Conservation (phyloP, 1,140 invertebrate species). For the Drosophila sucinea region DNA sequence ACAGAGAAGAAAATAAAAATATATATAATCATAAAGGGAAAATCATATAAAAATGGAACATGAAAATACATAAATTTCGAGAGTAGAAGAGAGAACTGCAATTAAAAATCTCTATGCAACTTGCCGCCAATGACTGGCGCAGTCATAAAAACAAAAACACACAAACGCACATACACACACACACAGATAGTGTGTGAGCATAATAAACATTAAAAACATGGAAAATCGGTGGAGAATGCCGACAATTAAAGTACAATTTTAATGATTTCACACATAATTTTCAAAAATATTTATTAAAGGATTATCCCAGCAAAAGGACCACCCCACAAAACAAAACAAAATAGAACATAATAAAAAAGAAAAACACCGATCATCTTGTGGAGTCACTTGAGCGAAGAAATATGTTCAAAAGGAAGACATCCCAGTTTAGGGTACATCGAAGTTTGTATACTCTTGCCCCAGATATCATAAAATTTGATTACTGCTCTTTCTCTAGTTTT, state of each 20-base stretch:
- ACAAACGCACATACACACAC: conserved; percentile 9
- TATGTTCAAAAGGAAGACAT: conserved; percentile 16
- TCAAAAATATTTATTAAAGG: conserved; percentile 62
- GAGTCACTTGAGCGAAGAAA: conserved; percentile 55
- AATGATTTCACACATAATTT: conserved; percentile 75
- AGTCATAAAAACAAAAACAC: conserved; percentile 48
- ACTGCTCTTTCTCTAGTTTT: too few relatives aligned
- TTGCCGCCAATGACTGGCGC: conserved; percentile 56
- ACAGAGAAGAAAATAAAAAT: conserved; percentile 16
- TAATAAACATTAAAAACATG: conserved; percentile 45
- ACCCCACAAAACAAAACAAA: conserved; percentile 35
- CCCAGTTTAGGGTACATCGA: not conserved
- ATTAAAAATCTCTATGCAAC: conserved; percentile 75
- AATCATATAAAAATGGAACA: conserved; percentile 37
- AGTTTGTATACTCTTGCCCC: not conserved
- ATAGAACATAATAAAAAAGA: conserved; percentile 56
- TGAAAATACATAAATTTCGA: conserved; percentile 56
- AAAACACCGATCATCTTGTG: conserved; percentile 31
- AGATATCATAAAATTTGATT: too few relatives aligned
- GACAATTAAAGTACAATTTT: conserved; percentile 63
- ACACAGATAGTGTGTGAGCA: conserved; percentile 21
- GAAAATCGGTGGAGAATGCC: conserved; percentile 20
- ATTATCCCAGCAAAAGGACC: conserved; percentile 55
- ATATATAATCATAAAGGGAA: conserved; percentile 33
- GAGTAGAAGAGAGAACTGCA: conserved; percentile 40